Evolutionary conservation across 1,140 invertebrate genomes (phyloP).

Genomic region (Aphidius ervi): DNA sequence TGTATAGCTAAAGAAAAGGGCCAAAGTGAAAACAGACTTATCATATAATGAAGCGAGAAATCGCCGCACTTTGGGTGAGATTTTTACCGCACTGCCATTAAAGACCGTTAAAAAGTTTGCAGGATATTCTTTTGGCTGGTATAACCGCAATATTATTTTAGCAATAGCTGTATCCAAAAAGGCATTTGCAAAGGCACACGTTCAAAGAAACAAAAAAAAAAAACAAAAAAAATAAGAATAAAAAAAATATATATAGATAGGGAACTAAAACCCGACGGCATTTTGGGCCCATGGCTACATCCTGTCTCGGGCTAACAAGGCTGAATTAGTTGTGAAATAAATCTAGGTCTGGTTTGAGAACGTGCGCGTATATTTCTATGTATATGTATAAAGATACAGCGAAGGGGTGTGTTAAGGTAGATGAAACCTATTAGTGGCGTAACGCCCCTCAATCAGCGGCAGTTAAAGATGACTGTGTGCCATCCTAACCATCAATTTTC

Average conservation of each 20-base stretch:
- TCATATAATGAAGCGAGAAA: conserved; percentile 1
- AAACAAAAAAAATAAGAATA: not conserved
- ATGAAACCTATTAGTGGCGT: conserved; percentile 25
- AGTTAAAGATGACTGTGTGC: conserved; percentile 24
- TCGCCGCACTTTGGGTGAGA: conserved; percentile 21
- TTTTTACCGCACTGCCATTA: conserved; percentile 24
- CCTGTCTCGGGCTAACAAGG: conserved; percentile 27
- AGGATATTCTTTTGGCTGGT: not conserved
- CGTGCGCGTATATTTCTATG: conserved; percentile 3
- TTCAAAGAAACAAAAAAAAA: not conserved
- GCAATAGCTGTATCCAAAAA: too few species aligned
- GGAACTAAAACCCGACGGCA: not conserved
- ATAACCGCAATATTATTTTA: too few species aligned
- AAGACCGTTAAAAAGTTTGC: conserved; percentile 21
- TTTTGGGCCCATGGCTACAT: conserved; percentile 14
- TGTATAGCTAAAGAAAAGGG: too few species aligned
- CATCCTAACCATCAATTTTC: conserved; percentile 4
- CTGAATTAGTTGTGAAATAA: conserved; percentile 30
- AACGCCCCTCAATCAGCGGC: conserved; percentile 28
- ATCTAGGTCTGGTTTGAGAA: conserved; percentile 23
- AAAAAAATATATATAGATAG: conserved; percentile 1
- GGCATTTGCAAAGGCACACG: too few species aligned
- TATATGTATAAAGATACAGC: not conserved
- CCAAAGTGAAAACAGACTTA: too few species aligned
- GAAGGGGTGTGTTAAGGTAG: conserved; percentile 11